Percentiles rank a stretch among this genome's conserved stretches.
Conservation (phyloP, 2,113 vertebrate species). For the Chroicocephalus ridibundus region DNA sequence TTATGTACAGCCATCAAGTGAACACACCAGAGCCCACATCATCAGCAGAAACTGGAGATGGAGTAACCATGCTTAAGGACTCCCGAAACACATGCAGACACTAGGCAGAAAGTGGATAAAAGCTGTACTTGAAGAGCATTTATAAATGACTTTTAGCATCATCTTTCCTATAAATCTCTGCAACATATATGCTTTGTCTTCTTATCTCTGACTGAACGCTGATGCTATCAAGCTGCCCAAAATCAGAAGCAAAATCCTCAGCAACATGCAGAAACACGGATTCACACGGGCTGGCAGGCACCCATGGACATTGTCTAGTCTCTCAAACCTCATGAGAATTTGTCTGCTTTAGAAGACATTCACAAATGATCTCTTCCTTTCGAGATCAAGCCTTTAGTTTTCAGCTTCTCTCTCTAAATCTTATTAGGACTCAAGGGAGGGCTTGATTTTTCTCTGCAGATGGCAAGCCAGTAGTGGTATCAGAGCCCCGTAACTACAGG, state of each 20-base stretch:
- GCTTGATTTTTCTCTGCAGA: background rate
- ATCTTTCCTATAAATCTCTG: background rate
- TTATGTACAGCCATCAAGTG: background rate
- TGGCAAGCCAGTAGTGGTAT: background rate
- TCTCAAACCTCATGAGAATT: background rate
- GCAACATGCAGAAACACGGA: background rate
- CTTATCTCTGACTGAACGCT: background rate
- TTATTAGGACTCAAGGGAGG: background rate
- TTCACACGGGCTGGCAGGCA: background rate
- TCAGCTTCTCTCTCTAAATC: background rate
- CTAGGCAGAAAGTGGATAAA: background rate
- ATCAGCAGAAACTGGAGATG: background rate
- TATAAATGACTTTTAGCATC: background rate
- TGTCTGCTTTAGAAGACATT: background rate
- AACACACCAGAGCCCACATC: background rate
- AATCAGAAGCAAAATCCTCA: background rate
- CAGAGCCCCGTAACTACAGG: rapidly evolving
- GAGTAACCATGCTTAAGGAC: background rate
- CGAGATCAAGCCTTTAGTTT: background rate
- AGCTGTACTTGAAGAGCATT: background rate
- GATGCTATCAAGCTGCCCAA: background rate
- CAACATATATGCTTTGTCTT: background rate
- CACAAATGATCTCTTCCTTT: background rate
- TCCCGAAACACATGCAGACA: background rate
- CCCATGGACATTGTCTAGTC: too few relatives aligned